Evolutionary conservation across 1,140 invertebrate species (phyloP), one percentile per base, ranked within the genome.

Genomic region (Monomorium pharaonis): DNA sequence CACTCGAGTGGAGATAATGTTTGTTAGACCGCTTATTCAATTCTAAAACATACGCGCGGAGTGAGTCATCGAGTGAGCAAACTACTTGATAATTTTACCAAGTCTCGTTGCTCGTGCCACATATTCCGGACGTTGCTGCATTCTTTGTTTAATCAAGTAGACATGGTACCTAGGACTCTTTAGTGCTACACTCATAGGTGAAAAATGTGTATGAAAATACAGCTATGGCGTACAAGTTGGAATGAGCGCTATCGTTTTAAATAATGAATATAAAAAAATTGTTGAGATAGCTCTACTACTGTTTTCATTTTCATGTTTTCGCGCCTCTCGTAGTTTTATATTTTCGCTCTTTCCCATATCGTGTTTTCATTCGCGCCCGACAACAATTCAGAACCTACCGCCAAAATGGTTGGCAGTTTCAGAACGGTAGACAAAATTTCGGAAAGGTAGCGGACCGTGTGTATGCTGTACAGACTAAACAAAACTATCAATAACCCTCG

Each of bases 401-500:
- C 63, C n/a, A 44, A 81, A 81, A 70, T 70, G 37, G 56, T 70
- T n/a, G n/a, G 77, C 24, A 70, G 42, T 44, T 81, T 70, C 63
- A 18, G 27, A 58, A 72, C 24, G 51, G 78, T 56, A 42, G 63
- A n/a, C 51, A 56, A 72, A 72, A 47, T 67, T 56, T 81, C 24
- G 37, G 6, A 10, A 81, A 70, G 76, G 56, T 62, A 67, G n/a
- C 27, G 2, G 33, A n/a, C 18, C 3, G 63, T 24, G 24, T 4
- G 63, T 24, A 18, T 4, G 42, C 6, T 37, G 33, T 21, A 47
- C 14, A 80, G 18, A 80, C 49, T 81, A 72, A 70, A 81, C 65
- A 81, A 69, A 80, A 81, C 63, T 69, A 81, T 81, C 77, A 30
- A 81, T 70, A 81, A 81, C 51, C 16, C 65, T 70, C 51, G 12